These are phyloP conservation scores for Ahaetulla prasina DNA, from an alignment of 2,113 vertebrate genomes.

Conservation along the genomic window DNA sequence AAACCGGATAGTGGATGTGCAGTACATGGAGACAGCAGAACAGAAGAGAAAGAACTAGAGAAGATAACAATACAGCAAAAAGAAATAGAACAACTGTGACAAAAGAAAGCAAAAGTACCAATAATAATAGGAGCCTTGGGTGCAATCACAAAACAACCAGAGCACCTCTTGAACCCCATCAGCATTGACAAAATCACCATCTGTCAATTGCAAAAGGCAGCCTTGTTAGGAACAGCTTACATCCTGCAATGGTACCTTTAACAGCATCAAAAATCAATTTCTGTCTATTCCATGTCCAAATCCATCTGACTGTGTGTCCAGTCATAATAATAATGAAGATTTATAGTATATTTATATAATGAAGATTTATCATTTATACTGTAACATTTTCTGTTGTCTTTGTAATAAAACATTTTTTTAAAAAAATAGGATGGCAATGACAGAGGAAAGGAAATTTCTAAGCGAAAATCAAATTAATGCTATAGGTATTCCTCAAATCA, in stretches of 20 bases:
- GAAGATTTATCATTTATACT: background rate
- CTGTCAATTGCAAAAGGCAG: background rate
- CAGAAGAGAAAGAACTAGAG: background rate
- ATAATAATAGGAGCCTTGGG: background rate
- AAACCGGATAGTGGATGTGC: background rate
- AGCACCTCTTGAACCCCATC: background rate
- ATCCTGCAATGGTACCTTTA: background rate
- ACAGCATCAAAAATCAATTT: too few relatives aligned
- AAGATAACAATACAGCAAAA: background rate
- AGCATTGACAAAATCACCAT: background rate
- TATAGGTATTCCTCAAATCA: background rate
- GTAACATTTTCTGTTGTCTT: background rate
- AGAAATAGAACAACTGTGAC: background rate
- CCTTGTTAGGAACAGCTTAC: background rate
- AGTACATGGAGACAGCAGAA: background rate
- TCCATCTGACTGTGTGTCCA: too few relatives aligned
- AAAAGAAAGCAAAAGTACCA: background rate
- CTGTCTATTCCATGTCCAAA: too few relatives aligned
- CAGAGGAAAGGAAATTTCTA: background rate
- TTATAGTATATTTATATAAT: too few relatives aligned
- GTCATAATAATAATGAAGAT: background rate
- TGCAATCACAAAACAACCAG: background rate
- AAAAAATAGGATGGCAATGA: background rate
- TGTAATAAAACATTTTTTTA: accelerated
- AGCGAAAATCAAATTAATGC: background rate